Evolutionary conservation across 2,888 invertebrate genomes (phyloP).

Genomic region (Hirtodrosophila alboralis): DNA sequence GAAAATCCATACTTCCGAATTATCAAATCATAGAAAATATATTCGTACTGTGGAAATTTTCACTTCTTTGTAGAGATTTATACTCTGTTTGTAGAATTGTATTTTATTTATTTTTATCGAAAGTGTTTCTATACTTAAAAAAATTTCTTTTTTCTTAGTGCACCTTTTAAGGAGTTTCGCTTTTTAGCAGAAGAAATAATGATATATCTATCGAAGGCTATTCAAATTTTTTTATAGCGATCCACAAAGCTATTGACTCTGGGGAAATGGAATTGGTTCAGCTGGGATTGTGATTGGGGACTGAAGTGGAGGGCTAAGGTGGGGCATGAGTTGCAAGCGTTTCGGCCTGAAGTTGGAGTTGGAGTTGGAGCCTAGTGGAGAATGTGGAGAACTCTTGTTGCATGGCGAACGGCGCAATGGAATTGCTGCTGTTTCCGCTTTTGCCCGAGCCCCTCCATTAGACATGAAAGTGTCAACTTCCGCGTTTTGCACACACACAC

Average conservation of each 20-base stretch:
- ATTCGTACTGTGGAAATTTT: too few species aligned
- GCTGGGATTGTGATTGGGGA: not conserved
- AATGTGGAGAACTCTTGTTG: constrained; percentile 33
- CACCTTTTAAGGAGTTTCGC: not conserved
- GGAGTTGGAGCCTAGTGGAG: too few species aligned
- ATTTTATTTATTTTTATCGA: too few species aligned
- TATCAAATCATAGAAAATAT: too few species aligned
- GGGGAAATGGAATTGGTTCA: not conserved
- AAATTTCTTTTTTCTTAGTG: too few species aligned
- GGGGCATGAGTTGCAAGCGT: not conserved
- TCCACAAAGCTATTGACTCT: constrained; percentile 31
- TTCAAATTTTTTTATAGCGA: constrained; percentile 31
- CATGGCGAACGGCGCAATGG: constrained; percentile 9
- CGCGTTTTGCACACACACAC: constrained; percentile 48
- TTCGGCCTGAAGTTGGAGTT: constrained; percentile 5
- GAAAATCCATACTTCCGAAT: too few species aligned
- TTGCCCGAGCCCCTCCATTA: constrained; percentile 59
- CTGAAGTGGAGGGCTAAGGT: not conserved
- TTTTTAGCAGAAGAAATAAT: constrained; percentile 9
- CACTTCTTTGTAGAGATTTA: too few species aligned
- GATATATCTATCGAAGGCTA: constrained; percentile 30
- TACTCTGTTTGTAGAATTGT: too few species aligned
- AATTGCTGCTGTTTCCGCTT: constrained; percentile 43
- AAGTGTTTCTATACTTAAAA: too few species aligned
- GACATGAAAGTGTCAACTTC: constrained; percentile 66